Evolutionary conservation across 2,113 vertebrate species (phyloP), one percentile per base, ranked within the genome.

Genomic region (Telmatochromis sp.): DNA sequence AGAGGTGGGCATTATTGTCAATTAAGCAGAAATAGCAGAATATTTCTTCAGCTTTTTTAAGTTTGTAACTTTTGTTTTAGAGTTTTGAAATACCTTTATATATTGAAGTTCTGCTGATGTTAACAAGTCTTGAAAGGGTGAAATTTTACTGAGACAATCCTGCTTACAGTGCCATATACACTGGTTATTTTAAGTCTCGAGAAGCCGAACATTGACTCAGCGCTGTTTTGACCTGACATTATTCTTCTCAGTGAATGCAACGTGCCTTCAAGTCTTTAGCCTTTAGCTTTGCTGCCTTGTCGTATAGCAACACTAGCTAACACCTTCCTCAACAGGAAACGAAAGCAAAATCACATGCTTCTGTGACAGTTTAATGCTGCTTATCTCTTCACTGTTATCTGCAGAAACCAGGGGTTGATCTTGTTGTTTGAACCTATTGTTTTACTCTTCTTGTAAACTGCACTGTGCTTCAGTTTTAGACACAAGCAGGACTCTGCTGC

Each of bases 181-280:
- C 7, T 53, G 28, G 14, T n/a, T 50, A 75, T 50, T 19, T 42
- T 12, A 31, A 51, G 42, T 68, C 71, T 87, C 0, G 4, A 55
- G 31, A 80, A 68, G 80, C 82, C 5, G 0, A 80, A 75, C 26
- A 78, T 0, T 78, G 7, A 31, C 79, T 68, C 40, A 6, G 42
- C 28, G 2, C 78, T 86, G 85, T 53, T 68, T 65, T 50, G 15
- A 4, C 15, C 75, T 2, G 47, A 60, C 2, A 3, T 55, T 40
- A 7, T 42, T 45, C n/a, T 28, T 47, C 58, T 51, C 60, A 83
- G 84, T 87, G 26, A 87, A 86, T 28, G 83, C 42, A 68, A 26
- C 14, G 80, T 87, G 91, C 91, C 92, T 94, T 92, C 42, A 0
- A 19, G 71, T 19, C 71, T 75, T 31, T 28, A 86, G 78, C 85